Percentiles rank a stretch among this genome's conserved stretches.
phyloP scores from a whole-genome alignment of 2,797 vertebrate species.

The Anguilla pacifica region DNA sequence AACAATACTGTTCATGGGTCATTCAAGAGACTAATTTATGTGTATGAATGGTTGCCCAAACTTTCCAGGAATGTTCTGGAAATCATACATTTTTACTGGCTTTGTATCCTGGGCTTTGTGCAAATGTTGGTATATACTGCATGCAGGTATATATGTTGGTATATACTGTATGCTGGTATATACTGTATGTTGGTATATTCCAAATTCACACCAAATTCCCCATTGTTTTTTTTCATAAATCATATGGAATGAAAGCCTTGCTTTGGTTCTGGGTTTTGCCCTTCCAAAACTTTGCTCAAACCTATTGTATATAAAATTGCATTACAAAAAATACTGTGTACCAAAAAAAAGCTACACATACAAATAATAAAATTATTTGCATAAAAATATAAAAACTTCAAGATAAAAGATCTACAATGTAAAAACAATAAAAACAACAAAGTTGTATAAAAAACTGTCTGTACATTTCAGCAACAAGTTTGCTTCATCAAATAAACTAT shows the following conservation, averaged over 20 bases:
- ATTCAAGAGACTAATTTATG: neutral
- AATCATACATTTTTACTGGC: neutral
- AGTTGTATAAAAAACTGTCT: neutral
- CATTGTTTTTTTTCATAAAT: conserved; percentile 22
- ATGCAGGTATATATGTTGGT: too few species aligned
- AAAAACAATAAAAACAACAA: neutral
- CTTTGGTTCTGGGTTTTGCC: conserved; percentile 1
- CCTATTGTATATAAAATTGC: neutral
- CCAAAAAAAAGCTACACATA: neutral
- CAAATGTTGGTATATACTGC: neutral
- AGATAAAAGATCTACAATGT: conserved; percentile 15
- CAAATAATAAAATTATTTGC: conserved; percentile 23
- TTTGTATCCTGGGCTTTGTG: neutral
- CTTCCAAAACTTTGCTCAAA: conserved; percentile 10
- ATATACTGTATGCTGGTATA: too few species aligned
- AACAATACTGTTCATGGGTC: neutral
- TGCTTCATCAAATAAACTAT: neutral
- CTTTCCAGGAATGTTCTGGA: neutral
- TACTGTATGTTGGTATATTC: neutral
- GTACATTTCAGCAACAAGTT: neutral
- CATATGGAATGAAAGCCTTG: conserved; percentile 3
- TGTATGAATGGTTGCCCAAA: neutral
- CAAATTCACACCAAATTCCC: neutral
- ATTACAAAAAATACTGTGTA: conserved; percentile 4
- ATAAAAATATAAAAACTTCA: neutral